Conservation (phyloP, 2,113 vertebrate genomes). For the Axis porcinus region DNA sequence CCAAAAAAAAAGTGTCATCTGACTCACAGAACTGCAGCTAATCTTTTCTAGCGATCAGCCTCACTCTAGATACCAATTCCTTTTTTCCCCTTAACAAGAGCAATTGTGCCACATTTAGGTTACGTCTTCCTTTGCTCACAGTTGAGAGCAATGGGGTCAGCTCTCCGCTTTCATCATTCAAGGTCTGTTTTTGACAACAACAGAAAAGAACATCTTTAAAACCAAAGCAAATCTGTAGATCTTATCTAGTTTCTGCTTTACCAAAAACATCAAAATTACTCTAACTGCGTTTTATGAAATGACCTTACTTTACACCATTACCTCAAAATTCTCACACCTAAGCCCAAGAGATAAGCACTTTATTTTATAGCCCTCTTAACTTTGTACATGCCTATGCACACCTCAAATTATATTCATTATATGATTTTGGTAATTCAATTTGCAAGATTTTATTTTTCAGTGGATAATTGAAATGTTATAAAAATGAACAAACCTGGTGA, state of each 20-base stretch:
- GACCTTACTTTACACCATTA: background rate
- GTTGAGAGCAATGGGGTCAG: constrained; percentile 26
- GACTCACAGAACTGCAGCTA: constrained; percentile 6
- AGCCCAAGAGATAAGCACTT: background rate
- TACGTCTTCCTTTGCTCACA: background rate
- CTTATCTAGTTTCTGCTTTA: constrained; percentile 57
- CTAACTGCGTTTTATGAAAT: constrained; percentile 1
- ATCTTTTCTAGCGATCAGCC: constrained; percentile 21
- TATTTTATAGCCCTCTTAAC: background rate
- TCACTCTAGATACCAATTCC: background rate
- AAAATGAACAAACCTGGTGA: background rate
- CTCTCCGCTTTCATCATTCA: background rate
- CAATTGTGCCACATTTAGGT: constrained; percentile 15
- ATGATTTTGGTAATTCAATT: background rate
- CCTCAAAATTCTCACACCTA: background rate
- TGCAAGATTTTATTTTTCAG: background rate
- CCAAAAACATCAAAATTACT: constrained; percentile 43
- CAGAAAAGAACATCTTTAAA: constrained; percentile 49
- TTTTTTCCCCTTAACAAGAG: background rate
- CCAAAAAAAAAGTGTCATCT: background rate
- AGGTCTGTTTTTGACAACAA: constrained; percentile 44
- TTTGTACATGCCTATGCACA: background rate
- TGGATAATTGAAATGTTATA: background rate
- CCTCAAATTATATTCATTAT: background rate
- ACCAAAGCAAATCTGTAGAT: constrained; percentile 52